phyloP scores from a whole-genome alignment of 2,113 vertebrate species.

The Xiphias gladius region DNA sequence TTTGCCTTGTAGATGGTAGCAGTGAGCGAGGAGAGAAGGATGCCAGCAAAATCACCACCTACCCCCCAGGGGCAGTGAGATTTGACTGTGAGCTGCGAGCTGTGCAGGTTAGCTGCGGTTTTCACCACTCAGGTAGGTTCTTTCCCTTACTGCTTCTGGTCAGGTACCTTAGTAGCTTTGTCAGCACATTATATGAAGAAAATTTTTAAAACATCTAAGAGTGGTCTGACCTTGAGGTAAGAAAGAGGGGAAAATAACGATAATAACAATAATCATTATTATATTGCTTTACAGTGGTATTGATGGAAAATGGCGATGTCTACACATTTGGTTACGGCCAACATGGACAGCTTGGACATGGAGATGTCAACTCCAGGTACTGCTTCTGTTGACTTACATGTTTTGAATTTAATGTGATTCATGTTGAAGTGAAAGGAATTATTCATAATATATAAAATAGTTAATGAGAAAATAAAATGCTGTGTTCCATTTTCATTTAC shows the following conservation, averaged over 20 bases:
- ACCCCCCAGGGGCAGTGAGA: slow-evolving; percentile 93
- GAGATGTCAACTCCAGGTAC: slow-evolving; percentile 98
- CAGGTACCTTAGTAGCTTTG: neutral
- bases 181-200: neutral
- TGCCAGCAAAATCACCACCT: slow-evolving; percentile 98
- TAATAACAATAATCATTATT: neutral
- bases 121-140: slow-evolving; percentile 96
- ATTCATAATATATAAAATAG: neutral
- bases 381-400: neutral
- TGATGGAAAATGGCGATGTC: slow-evolving; percentile 99
- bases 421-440: neutral
- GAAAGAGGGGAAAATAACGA: neutral
- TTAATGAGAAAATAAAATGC: neutral
- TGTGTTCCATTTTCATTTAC: too few species aligned
- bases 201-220: neutral
- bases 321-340: slow-evolving; percentile 99
- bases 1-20: slow-evolving; percentile 90
- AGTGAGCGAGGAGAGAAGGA: slow-evolving; percentile 98
- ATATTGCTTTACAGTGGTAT: slow-evolving; percentile 87
- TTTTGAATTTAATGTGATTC: neutral
- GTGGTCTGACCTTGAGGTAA: neutral
- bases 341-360: slow-evolving; percentile 97
- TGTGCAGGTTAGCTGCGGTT: slow-evolving; percentile 97
- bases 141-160: slow-evolving; percentile 5
- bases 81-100: slow-evolving; percentile 96